Percentiles rank a stretch among this genome's conserved stretches.
Conservation (phyloP, 2,797 vertebrate species). For the Kryptopterus vitreolus region DNA sequence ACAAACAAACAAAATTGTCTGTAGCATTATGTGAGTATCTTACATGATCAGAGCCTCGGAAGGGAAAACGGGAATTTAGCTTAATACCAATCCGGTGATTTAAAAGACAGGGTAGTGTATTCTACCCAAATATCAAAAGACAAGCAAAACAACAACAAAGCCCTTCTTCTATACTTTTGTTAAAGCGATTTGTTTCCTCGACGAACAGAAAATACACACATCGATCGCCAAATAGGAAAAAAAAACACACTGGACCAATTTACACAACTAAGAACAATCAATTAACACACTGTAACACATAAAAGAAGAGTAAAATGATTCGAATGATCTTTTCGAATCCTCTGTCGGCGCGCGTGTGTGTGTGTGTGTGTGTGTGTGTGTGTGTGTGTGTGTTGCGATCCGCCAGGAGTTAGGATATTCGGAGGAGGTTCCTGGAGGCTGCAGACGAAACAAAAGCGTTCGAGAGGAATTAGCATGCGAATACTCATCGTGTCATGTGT, state of each 20-base stretch:
- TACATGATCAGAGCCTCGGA: background rate
- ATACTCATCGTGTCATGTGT: background rate
- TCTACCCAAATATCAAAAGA: background rate
- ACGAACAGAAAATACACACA: conserved; percentile 1
- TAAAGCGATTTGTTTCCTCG: background rate
- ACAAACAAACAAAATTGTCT: background rate
- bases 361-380: background rate
- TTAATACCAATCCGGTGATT: background rate
- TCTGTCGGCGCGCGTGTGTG: background rate
- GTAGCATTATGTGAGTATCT: too few species aligned
- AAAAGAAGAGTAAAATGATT: background rate
- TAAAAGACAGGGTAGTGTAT: background rate
- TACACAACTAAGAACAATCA: background rate
- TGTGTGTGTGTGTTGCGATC: background rate
- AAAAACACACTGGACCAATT: background rate
- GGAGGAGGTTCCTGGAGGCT: conserved; percentile 72
- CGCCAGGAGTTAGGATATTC: conserved; percentile 57
- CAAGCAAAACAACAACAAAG: background rate
- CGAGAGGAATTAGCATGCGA: background rate
- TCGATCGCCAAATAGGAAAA: background rate
- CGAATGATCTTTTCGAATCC: too few species aligned
- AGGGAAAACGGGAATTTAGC: background rate
- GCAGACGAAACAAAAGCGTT: background rate
- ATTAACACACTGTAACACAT: conserved; percentile 10
- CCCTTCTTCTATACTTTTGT: background rate